Conservation (phyloP, 2,888 invertebrate species). For the Corbicula japonica region DNA sequence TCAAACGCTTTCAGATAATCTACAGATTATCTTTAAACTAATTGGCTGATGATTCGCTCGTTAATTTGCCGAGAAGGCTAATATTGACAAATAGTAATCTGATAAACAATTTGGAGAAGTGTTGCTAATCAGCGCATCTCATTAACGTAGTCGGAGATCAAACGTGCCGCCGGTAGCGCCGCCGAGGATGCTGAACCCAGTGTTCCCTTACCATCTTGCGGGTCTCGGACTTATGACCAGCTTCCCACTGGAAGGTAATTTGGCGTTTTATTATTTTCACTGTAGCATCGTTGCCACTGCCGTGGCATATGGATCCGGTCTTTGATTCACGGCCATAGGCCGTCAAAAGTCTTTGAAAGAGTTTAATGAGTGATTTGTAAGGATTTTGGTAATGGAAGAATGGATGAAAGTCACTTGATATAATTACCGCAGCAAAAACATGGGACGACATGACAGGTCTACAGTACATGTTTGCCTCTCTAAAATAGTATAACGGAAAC, state of each 20-base stretch:
- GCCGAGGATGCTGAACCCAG: slow-evolving; percentile 74
- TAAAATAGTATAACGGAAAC: no score
- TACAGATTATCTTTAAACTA: slow-evolving; percentile 12
- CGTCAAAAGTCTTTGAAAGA: no score
- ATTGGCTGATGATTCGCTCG: slow-evolving; percentile 27
- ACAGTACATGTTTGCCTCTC: no score
- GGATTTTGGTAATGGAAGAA: no score
- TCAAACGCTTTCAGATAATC: slow-evolving; percentile 23
- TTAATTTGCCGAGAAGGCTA: slow-evolving; percentile 1
- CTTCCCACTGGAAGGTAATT: slow-evolving; percentile 79
- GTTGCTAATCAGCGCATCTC: not conserved
- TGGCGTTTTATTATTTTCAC: not conserved
- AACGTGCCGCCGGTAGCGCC: slow-evolving; percentile 18
- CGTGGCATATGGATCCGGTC: no score
- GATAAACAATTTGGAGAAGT: slow-evolving; percentile 20
- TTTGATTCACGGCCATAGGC: no score
- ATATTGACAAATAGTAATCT: not conserved
- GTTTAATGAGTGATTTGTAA: no score
- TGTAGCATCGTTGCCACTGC: no score
- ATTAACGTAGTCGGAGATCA: not conserved
- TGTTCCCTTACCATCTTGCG: slow-evolving; percentile 79
- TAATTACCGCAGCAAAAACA: no score
- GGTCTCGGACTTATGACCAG: slow-evolving; percentile 78
- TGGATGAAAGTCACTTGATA: no score
- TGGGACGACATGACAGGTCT: no score